Percentiles rank a stretch among this genome's conserved stretches.
These are phyloP conservation scores for Papilio polytes DNA, from an alignment of 1,140 invertebrate species.

Conservation along the genomic window DNA sequence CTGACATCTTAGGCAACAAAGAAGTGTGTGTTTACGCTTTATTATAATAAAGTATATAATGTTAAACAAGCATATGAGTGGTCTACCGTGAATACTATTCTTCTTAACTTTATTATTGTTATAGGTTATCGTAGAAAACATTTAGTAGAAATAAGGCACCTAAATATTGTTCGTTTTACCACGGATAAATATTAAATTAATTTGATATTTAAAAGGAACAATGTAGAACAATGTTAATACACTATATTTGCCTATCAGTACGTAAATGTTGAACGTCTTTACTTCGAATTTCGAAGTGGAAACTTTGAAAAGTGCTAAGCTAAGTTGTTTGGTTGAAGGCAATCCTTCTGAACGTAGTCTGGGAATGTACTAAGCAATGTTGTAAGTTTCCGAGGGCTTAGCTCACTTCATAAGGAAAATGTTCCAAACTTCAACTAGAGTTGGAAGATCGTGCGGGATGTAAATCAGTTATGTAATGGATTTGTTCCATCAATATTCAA, in stretches of 20 bases:
- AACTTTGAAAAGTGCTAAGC: slow-evolving; percentile 27
- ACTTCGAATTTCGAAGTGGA: slow-evolving; percentile 18
- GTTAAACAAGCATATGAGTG: too few species aligned
- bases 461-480: slow-evolving; percentile 29
- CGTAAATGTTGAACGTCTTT: neutral
- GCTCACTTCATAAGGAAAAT: slow-evolving; percentile 30
- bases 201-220: too few species aligned
- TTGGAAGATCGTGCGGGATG: slow-evolving; percentile 24
- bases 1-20: too few species aligned
- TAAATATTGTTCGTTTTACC: too few species aligned
- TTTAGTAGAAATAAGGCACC: too few species aligned
- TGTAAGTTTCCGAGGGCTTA: slow-evolving; percentile 18
- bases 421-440: slow-evolving; percentile 25
- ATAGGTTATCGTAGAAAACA: too few species aligned
- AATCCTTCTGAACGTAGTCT: neutral
- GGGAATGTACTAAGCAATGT: slow-evolving; percentile 17
- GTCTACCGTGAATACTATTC: too few species aligned
- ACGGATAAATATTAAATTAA: too few species aligned
- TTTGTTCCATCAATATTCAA: slow-evolving; percentile 22
- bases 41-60: too few species aligned
- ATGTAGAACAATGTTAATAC: too few species aligned
- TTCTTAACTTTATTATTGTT: too few species aligned
- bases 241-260: neutral
- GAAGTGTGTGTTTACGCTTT: too few species aligned
- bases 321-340: slow-evolving; percentile 12